These are phyloP conservation scores for Chloebia gouldiae DNA, from an alignment of 2,113 vertebrate species.

Conservation along the genomic window DNA sequence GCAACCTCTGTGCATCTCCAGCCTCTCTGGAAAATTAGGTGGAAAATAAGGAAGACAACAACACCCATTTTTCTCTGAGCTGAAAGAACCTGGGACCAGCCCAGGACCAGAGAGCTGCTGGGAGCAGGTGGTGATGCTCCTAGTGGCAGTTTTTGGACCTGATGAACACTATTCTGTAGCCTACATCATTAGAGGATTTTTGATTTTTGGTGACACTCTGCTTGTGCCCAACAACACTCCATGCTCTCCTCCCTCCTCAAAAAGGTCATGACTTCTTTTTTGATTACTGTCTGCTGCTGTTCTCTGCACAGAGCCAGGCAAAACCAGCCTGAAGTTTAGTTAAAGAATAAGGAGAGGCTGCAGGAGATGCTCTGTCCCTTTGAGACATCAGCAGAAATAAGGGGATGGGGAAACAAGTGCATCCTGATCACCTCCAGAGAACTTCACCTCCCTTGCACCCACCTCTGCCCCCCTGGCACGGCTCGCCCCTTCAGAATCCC, in stretches of 20 bases:
- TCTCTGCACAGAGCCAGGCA: background rate
- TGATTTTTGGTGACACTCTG: background rate
- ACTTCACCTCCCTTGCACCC: background rate
- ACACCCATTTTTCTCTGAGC: fast-evolving
- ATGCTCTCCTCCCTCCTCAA: background rate
- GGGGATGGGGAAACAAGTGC: background rate
- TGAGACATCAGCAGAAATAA: background rate
- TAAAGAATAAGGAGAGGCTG: background rate
- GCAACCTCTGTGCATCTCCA: background rate
- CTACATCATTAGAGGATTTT: background rate
- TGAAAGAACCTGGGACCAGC: background rate
- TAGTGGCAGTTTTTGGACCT: background rate
- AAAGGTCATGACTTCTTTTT: background rate
- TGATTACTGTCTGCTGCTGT: constrained; percentile 48
- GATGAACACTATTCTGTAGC: background rate
- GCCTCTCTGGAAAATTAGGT: background rate
- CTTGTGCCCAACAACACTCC: background rate
- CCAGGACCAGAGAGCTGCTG: background rate
- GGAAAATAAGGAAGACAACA: background rate
- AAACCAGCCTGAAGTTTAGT: background rate
- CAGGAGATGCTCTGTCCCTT: background rate
- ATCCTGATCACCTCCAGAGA: background rate
- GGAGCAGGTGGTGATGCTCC: fast-evolving
- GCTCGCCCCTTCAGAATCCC: background rate
- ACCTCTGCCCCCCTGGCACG: background rate